Evolutionary conservation across 2,888 invertebrate genomes (phyloP).

Genomic region (Drepana falcataria): DNA sequence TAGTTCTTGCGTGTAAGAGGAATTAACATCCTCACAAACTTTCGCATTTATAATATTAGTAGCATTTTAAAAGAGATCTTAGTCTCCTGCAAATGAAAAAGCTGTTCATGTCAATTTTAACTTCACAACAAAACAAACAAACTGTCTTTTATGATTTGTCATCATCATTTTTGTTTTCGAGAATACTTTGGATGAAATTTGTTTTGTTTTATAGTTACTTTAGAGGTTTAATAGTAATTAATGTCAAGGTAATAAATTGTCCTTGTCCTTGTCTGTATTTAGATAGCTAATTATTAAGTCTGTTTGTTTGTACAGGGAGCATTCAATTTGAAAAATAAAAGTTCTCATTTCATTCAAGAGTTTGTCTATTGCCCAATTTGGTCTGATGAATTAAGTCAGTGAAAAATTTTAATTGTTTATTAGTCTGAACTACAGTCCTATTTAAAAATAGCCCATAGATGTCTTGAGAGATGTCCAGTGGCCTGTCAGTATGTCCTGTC

Average conservation of each 20-base stretch:
- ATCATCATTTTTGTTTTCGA: no score
- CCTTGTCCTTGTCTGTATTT: neutral
- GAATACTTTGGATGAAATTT: no score
- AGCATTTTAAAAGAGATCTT: no score
- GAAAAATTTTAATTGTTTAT: constrained; percentile 24
- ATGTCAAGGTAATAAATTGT: neutral
- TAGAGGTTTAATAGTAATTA: no score
- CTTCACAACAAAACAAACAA: no score
- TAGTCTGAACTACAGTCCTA: constrained; percentile 26
- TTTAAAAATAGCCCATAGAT: constrained; percentile 15
- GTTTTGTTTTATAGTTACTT: no score
- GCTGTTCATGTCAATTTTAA: no score
- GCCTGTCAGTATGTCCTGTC: constrained; percentile 11
- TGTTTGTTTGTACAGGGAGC: neutral
- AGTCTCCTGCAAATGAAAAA: no score
- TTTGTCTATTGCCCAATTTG: constrained; percentile 8
- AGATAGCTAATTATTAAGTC: neutral
- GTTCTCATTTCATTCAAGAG: neutral
- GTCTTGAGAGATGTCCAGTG: constrained; percentile 14
- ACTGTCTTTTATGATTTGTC: no score
- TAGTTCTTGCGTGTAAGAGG: no score
- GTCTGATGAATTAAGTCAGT: constrained; percentile 29
- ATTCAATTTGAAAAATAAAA: neutral
- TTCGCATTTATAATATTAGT: no score
- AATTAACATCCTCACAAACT: no score